Evolutionary conservation across 2,113 vertebrate genomes (phyloP).

Genomic region (Prochilodus magdalenae): DNA sequence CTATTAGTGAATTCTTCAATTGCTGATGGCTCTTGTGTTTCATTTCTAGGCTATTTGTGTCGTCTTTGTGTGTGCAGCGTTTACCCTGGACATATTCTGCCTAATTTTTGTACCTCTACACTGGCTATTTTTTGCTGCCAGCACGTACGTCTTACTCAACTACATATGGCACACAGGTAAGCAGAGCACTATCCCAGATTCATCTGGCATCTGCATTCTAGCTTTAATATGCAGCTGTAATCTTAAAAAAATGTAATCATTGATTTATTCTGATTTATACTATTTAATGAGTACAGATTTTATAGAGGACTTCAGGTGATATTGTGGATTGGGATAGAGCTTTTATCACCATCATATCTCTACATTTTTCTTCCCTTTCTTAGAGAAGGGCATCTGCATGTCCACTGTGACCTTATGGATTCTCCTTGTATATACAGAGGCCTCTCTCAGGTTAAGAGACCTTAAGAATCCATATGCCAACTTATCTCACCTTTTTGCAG

Average conservation of each 20-base stretch:
- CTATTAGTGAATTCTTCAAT: background rate
- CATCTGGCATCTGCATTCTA: background rate
- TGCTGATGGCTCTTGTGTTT: background rate
- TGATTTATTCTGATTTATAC: too few relatives aligned
- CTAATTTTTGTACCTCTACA: slow-evolving; percentile 83
- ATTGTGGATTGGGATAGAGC: too few relatives aligned
- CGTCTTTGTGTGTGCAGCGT: slow-evolving; percentile 82
- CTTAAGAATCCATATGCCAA: slow-evolving; percentile 80
- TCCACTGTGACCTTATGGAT: slow-evolving; percentile 83
- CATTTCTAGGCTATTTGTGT: slow-evolving; percentile 80
- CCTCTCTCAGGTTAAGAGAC: slow-evolving; percentile 81
- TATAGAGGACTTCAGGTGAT: too few relatives aligned
- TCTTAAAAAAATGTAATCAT: too few relatives aligned
- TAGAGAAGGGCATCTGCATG: slow-evolving; percentile 82
- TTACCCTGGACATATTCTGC: slow-evolving; percentile 83
- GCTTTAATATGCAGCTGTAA: too few relatives aligned
- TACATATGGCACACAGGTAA: slow-evolving; percentile 86
- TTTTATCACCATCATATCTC: too few relatives aligned
- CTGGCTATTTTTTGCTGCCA: slow-evolving; percentile 84
- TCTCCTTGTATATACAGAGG: slow-evolving; percentile 82
- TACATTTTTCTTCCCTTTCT: slow-evolving; percentile 13
- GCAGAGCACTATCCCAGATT: background rate
- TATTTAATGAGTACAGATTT: too few relatives aligned
- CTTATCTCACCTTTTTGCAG: slow-evolving; percentile 82
- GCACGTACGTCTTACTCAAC: slow-evolving; percentile 83